Conservation (phyloP, 2,888 invertebrate species). For the Cyclophora punctaria region DNA sequence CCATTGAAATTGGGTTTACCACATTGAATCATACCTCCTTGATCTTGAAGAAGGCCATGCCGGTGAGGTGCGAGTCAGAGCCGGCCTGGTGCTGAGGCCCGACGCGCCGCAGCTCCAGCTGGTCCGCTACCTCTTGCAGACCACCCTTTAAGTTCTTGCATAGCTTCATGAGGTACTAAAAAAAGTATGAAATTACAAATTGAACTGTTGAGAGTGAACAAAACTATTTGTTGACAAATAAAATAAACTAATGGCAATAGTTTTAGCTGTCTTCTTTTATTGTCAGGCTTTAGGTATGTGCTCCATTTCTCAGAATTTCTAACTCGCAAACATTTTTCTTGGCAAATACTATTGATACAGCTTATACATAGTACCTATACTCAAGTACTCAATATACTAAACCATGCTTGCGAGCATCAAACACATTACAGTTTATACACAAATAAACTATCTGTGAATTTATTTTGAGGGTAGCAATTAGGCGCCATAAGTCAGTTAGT, state of each 20-base stretch:
- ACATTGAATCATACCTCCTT: slow-evolving; percentile 84
- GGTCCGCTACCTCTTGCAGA: slow-evolving; percentile 98
- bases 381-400: not conserved
- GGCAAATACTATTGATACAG: not conserved
- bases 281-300: no score
- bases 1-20: slow-evolving; percentile 93
- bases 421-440: no score
- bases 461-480: no score
- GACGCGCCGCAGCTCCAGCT: slow-evolving; percentile 91
- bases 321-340: no score
- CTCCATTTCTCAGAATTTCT: no score
- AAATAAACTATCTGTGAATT: no score
- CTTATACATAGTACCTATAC: not conserved
- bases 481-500: no score
- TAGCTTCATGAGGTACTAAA: slow-evolving; percentile 96
- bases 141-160: slow-evolving; percentile 99
- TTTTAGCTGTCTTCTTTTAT: no score
- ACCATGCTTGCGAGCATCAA: no score
- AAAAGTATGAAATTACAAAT: not conserved
- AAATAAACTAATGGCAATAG: no score
- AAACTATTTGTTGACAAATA: no score
- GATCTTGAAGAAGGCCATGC: slow-evolving; percentile 99
- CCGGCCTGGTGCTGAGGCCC: slow-evolving; percentile 99
- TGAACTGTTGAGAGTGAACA: no score
- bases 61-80: slow-evolving; percentile 98